phyloP scores from a whole-genome alignment of 2,797 vertebrate species.

The Sparus aurata region DNA sequence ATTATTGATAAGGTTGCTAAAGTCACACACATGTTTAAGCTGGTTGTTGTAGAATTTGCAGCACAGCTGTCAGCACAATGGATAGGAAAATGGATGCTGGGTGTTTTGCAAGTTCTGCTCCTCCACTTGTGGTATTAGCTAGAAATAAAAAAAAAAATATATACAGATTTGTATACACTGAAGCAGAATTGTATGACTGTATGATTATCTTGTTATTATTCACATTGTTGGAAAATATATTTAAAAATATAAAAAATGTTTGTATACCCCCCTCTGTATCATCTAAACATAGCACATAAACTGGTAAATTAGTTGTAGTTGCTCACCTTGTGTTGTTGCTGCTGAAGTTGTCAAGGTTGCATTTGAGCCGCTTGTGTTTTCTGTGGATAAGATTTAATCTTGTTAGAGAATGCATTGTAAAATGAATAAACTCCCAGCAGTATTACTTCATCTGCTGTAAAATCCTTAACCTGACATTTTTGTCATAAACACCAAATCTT shows the following conservation, averaged over 20 bases:
- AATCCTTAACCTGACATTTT: neutral
- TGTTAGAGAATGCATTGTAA: neutral
- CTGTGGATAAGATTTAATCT: conserved; percentile 15
- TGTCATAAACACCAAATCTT: neutral
- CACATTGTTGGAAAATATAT: neutral
- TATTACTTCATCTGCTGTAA: neutral
- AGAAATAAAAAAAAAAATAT: conserved; percentile 3
- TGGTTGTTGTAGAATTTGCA: conserved; percentile 35
- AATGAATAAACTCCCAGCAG: neutral
- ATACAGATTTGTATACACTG: neutral
- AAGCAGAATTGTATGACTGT: neutral
- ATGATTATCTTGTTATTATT: neutral
- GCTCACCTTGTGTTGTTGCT: too few species aligned
- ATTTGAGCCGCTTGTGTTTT: too few species aligned
- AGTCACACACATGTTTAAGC: neutral
- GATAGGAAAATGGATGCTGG: conserved; percentile 25
- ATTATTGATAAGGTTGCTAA: conserved; percentile 24
- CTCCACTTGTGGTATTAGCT: neutral
- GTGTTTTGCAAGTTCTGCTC: neutral
- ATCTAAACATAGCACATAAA: too few species aligned
- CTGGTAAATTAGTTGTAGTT: too few species aligned
- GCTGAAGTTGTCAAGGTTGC: too few species aligned
- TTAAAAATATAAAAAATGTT: too few species aligned
- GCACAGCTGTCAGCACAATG: conserved; percentile 40
- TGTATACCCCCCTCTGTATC: too few species aligned